Evolutionary conservation across 2,888 invertebrate species (phyloP), one percentile per base, ranked within the genome.

Genomic region (Hirudinaria manillensis): DNA sequence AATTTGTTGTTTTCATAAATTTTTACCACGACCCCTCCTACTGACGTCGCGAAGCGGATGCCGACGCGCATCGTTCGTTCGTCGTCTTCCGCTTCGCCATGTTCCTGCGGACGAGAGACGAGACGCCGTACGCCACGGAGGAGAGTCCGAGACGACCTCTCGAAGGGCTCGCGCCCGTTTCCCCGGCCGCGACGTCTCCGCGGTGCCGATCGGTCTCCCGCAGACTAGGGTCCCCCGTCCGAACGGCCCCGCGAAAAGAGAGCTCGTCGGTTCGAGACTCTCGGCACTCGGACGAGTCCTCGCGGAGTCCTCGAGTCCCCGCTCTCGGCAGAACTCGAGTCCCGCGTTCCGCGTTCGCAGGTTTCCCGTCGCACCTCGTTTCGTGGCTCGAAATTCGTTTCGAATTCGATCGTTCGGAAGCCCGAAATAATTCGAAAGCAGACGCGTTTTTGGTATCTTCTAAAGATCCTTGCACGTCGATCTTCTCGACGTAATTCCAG

Each of bases 401-500:
- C n/a, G n/a, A n/a, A n/a, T n/a, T n/a, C n/a, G n/a, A n/a, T n/a
- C n/a, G n/a, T n/a, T n/a, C n/a, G n/a, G n/a, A n/a, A n/a, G n/a
- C n/a, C n/a, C n/a, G n/a, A n/a, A n/a, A n/a, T 45, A 45, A 16
- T 45, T 45, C 1, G 45, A 45, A n/a, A n/a, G n/a, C n/a, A 10
- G 45, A 45, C 16, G 45, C 45, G 3, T 45, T 61, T n/a, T 61
- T 24, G 7, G 24, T 61, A 21, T 7, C 21, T 27, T 61, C 61
- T 16, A 27, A 27, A 21, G 61, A 6, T 61, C 19, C 21, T 3
- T 27, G 24, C 10, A 27, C 29, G 21, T 24, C 21, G 24, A 29
- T n/a, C 29, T 61, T 61, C 24, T 61, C 61, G n/a, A 61, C n/a
- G 19, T 61, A 61, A 61, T 61, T 61, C 61, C 61, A 61, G 61